phyloP scores from a whole-genome alignment of 2,797 vertebrate genomes.

The Tangara arthus region DNA sequence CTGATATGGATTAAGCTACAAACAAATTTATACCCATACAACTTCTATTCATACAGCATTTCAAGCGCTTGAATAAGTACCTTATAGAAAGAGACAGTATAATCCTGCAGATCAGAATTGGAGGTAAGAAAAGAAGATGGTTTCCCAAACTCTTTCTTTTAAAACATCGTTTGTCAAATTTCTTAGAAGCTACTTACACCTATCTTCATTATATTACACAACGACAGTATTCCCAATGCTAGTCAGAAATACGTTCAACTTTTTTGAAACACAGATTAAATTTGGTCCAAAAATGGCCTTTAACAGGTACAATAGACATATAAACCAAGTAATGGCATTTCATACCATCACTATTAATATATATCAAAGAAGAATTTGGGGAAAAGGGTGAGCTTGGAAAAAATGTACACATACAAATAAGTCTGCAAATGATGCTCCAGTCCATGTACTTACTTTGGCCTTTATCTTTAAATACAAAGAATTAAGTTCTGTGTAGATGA shows the following conservation, averaged over 20 bases:
- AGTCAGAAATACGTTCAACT: neutral
- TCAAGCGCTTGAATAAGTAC: neutral
- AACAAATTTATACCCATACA: neutral
- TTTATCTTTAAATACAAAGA: neutral
- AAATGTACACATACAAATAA: neutral
- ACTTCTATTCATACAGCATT: neutral
- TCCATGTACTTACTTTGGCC: neutral
- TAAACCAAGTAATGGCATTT: neutral
- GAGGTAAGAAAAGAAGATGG: neutral
- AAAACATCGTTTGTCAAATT: fast-evolving
- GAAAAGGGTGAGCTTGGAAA: neutral
- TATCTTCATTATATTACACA: neutral
- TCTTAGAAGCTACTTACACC: neutral
- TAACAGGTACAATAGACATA: neutral
- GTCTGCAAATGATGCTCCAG: neutral
- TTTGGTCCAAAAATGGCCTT: neutral
- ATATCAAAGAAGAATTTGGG: neutral
- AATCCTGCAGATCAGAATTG: neutral
- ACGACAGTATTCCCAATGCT: neutral
- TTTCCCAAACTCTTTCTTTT: neutral
- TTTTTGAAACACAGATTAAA: neutral
- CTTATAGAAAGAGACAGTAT: neutral
- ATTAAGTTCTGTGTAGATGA: neutral
- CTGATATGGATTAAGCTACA: neutral
- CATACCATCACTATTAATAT: neutral